phyloP scores from a whole-genome alignment of 2,888 invertebrate genomes.

The Acrobasis repandana region DNA sequence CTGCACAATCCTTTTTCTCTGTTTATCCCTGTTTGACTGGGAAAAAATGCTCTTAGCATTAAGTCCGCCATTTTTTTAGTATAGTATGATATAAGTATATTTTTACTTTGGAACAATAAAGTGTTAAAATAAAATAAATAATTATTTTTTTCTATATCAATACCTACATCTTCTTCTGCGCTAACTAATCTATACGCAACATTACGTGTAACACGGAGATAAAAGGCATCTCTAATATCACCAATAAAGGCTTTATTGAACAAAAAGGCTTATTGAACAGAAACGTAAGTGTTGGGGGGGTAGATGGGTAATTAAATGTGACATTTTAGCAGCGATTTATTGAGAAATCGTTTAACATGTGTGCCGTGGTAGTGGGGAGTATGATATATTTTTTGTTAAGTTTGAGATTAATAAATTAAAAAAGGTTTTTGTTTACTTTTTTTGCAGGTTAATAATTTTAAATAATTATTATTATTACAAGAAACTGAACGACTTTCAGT shows the following conservation, averaged over 20 bases:
- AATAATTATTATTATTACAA: no score
- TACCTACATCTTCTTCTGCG: background rate
- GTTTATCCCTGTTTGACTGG: no score
- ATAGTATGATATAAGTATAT: no score
- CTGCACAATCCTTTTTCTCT: no score
- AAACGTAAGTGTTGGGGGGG: constrained; percentile 1
- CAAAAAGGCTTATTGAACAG: constrained; percentile 28
- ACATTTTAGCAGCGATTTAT: constrained; percentile 9
- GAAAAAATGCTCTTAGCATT: no score
- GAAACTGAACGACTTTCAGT: no score
- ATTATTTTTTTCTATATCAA: background rate
- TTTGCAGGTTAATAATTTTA: no score
- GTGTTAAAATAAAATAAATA: no score
- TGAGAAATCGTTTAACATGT: constrained; percentile 1
- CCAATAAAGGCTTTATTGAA: constrained; percentile 41
- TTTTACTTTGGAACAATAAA: no score
- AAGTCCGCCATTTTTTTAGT: no score
- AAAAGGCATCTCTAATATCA: constrained; percentile 43
- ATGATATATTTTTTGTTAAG: background rate
- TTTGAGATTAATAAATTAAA: background rate
- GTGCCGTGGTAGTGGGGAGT: background rate
- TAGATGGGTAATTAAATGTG: constrained; percentile 16
- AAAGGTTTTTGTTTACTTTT: background rate
- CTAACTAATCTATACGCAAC: background rate
- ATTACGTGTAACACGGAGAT: constrained; percentile 33